Evolutionary conservation across 2,888 invertebrate genomes (phyloP), one percentile per base, ranked within the genome.

Genomic region (Molanna angustata): DNA sequence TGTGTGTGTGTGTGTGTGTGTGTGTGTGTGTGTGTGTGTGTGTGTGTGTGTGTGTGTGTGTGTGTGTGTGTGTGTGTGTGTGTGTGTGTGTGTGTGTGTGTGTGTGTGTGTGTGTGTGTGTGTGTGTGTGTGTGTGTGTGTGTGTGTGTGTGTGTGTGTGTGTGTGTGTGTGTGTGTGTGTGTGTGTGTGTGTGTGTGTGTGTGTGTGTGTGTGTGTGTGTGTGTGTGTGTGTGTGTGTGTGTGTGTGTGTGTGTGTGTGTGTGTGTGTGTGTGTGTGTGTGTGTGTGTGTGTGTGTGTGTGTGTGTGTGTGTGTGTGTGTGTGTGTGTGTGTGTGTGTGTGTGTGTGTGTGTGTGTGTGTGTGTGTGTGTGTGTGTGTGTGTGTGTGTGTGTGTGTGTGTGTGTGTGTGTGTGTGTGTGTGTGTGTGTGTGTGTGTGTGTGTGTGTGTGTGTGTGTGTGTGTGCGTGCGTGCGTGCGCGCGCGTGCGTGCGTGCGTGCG

Each of bases 221-320:
- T 57, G 60, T 52, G 58, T 59, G 60, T 64, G 51, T 54, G 60
- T 60, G 58, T 60, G 60, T 57, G 58, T 59, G 60, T 60, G 58
- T 54, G 60, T 59, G 58, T 57, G 60, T 52, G 57, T 59, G 60
- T 59, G 58, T 52, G 60, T 57, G 58, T 59, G 60, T 52, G 58
- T 57, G 60, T 59, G 56, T 54, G 60, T 57, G 58, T 57, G 60
- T 54, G 56, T 59, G 60, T 57, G 58, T 52, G 60, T 59, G 56
- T 59, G 60, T 52, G 58, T 57, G 60, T 57, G 56, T 54, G 60
- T 57, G 58, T 57, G 60, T 54, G 56, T 59, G 60, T 57, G 58
- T 52, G 60, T 59, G 57, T 60, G 60, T 54, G 59, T 57, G 59
- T 60, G 57, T 49, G 57, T 56, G 55, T 58, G 59, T 49, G 52